These are phyloP conservation scores for Pelodytes ibericus DNA, from an alignment of 2,797 vertebrate genomes.

Conservation along the genomic window DNA sequence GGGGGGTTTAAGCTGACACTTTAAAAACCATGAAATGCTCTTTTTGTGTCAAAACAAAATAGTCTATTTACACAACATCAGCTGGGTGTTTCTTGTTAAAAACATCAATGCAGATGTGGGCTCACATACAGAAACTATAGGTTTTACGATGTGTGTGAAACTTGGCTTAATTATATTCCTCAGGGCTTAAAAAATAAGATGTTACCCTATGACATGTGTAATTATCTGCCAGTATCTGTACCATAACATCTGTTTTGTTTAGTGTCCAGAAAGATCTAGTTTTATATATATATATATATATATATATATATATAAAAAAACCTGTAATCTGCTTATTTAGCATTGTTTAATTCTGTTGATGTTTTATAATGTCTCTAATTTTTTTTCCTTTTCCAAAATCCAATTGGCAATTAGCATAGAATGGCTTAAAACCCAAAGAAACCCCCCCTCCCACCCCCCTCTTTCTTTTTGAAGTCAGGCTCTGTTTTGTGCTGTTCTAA, in stretches of 20 bases:
- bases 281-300: too few species aligned
- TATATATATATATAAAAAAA: constrained; percentile 36
- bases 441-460: background rate
- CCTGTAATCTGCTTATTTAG: constrained; percentile 42
- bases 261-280: constrained; percentile 41
- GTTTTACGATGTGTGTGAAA: constrained; percentile 43
- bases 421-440: constrained; percentile 12
- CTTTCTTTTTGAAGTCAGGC: constrained; percentile 18
- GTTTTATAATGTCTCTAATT: constrained; percentile 23
- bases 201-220: constrained; percentile 35
- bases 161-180: constrained; percentile 43
- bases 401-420: constrained; percentile 19
- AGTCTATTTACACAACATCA: too few species aligned
- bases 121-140: constrained; percentile 16
- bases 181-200: constrained; percentile 34
- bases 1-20: too few species aligned
- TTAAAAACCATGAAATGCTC: too few species aligned
- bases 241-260: constrained; percentile 48
- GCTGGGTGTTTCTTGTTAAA: too few species aligned
- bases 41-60: too few species aligned
- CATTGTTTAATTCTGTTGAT: constrained; percentile 26
- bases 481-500: background rate
- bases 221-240: constrained; percentile 34
- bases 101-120: background rate
- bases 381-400: too few species aligned